phyloP scores from a whole-genome alignment of 2,888 invertebrate species.

The Lasioglossum zephyrum region DNA sequence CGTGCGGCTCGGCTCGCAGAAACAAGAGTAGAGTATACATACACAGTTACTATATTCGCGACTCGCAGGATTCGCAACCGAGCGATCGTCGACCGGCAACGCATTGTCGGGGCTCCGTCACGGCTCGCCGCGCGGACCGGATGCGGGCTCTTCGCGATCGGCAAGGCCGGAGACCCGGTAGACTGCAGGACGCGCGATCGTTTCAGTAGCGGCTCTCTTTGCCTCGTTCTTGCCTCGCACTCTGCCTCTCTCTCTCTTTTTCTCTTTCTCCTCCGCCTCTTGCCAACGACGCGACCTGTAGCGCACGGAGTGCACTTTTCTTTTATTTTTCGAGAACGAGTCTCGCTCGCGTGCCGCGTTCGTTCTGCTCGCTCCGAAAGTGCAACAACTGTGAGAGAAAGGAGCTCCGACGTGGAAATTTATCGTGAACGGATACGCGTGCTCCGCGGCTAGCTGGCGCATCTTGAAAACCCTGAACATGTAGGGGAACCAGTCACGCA shows the following conservation, averaged over 20 bases:
- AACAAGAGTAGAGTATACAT: neutral
- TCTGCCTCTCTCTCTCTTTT: neutral
- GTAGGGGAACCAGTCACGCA: neutral
- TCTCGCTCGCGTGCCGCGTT: neutral
- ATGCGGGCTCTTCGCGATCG: constrained; percentile 37
- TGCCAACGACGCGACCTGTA: neutral
- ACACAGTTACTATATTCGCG: constrained; percentile 26
- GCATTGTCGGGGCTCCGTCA: neutral
- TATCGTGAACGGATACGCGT: constrained; percentile 22
- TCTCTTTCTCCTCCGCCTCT: neutral
- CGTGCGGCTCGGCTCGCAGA: neutral
- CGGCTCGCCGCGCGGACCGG: constrained; percentile 24
- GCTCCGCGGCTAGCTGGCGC: neutral
- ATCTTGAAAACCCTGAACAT: neutral
- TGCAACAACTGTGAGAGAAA: constrained; percentile 5
- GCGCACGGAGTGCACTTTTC: neutral
- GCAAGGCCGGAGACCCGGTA: constrained; percentile 17
- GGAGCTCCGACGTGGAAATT: neutral
- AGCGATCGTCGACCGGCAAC: constrained; percentile 16
- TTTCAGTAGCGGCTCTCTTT: constrained; percentile 27
- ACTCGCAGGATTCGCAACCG: neutral
- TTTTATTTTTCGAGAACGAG: neutral
- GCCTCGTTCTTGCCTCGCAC: neutral
- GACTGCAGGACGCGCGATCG: constrained; percentile 30
- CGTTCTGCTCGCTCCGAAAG: neutral